Evolutionary conservation across 2,888 invertebrate genomes (phyloP).

Genomic region (Diplolepis rosae): DNA sequence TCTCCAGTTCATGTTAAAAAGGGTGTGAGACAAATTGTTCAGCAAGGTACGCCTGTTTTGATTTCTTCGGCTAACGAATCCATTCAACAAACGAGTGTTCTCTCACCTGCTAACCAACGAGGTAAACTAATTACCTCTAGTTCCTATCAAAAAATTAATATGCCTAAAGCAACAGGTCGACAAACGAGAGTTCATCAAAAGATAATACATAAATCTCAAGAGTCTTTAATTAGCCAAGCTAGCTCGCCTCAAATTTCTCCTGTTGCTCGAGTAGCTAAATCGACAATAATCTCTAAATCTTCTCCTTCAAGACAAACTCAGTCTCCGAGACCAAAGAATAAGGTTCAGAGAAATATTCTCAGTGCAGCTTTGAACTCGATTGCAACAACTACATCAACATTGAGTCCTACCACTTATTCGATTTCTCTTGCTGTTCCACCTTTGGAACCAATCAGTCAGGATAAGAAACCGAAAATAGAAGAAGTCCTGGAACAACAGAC

Average conservation of each 20-base stretch:
- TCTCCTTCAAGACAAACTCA: too few relatives aligned
- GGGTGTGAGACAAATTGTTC: constrained; percentile 50
- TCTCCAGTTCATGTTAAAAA: constrained; percentile 56
- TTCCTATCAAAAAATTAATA: constrained; percentile 53
- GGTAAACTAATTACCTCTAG: constrained; percentile 46
- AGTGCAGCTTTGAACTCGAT: constrained; percentile 53
- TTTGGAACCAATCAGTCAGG: constrained; percentile 53
- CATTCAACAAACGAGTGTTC: constrained; percentile 40
- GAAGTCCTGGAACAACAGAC: constrained; percentile 42
- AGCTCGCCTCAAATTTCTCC: neutral
- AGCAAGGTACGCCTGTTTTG: constrained; percentile 51
- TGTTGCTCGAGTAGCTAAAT: neutral
- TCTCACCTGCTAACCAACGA: constrained; percentile 51
- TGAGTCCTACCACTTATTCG: constrained; percentile 25
- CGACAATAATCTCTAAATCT: too few relatives aligned
- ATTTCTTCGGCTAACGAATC: constrained; percentile 45
- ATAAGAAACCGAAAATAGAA: constrained; percentile 51
- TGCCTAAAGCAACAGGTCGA: constrained; percentile 52
- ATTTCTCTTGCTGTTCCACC: constrained; percentile 49
- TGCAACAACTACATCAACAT: constrained; percentile 25
- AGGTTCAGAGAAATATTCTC: constrained; percentile 55
- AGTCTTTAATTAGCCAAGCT: neutral
- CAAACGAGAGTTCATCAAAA: constrained; percentile 60
- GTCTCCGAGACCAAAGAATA: constrained; percentile 31
- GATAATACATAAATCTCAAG: constrained; percentile 42